Evolutionary conservation across 2,888 invertebrate species (phyloP).

Genomic region (Lepas anatifera): DNA sequence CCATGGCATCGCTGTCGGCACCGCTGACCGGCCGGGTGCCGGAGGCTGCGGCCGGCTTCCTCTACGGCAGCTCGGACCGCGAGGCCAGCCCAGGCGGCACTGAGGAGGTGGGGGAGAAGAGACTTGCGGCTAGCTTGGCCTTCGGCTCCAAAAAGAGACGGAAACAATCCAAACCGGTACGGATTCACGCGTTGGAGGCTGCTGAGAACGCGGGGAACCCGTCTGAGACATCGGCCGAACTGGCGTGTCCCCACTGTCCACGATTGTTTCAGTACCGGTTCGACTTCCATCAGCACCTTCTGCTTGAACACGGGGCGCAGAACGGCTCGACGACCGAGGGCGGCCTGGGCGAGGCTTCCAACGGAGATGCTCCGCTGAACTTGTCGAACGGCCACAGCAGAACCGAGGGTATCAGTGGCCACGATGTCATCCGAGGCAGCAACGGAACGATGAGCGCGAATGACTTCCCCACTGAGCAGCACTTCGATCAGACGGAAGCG

Average conservation of each 20-base stretch:
- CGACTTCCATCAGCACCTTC: background rate
- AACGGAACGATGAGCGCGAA: background rate
- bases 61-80: background rate
- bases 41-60: background rate
- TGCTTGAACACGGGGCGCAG: background rate
- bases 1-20: background rate
- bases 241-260: background rate
- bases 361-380: slow-evolving; percentile 19
- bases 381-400: slow-evolving; percentile 16
- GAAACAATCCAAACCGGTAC: slow-evolving; percentile 79
- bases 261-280: background rate
- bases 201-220: background rate
- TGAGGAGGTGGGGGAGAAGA: background rate
- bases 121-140: background rate
- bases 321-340: too few species aligned
- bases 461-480: background rate
- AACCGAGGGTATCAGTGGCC: background rate
- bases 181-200: slow-evolving; percentile 20
- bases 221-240: background rate
- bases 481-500: background rate
- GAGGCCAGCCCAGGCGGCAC: background rate
- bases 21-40: too few species aligned
- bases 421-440: background rate
- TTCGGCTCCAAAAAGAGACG: slow-evolving; percentile 61
- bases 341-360: too few species aligned